Evolutionary conservation across 2,888 invertebrate genomes (phyloP).

Genomic region (Latrodectus elegans): DNA sequence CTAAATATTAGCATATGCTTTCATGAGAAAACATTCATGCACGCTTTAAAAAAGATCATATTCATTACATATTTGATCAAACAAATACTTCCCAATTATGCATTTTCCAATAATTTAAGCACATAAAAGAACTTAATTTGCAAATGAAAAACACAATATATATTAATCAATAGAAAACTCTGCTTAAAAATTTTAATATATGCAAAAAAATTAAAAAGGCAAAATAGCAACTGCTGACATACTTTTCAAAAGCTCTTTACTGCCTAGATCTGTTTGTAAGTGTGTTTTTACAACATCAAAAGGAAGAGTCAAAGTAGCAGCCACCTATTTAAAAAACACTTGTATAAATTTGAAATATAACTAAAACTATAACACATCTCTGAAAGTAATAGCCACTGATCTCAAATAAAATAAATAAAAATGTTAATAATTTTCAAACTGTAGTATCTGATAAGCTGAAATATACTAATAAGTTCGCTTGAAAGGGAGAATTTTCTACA

Average conservation of each 20-base stretch:
- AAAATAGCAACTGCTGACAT: neutral
- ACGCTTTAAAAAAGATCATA: too few species aligned
- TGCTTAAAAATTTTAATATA: neutral
- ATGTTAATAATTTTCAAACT: too few species aligned
- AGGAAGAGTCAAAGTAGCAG: slow-evolving; percentile 92
- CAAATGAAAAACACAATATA: neutral
- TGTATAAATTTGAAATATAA: neutral
- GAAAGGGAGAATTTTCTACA: too few species aligned
- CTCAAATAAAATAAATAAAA: too few species aligned
- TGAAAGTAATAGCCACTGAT: neutral
- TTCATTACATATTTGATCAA: too few species aligned
- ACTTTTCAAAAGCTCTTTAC: slow-evolving; percentile 75
- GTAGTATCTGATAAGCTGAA: too few species aligned
- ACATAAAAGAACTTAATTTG: neutral
- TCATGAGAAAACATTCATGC: too few species aligned
- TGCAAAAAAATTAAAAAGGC: neutral
- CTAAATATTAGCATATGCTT: too few species aligned
- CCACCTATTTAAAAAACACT: slow-evolving; percentile 80
- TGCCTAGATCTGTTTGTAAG: slow-evolving; percentile 92
- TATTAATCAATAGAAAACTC: neutral
- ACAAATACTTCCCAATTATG: too few species aligned
- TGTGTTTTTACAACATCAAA: slow-evolving; percentile 99
- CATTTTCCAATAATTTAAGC: too few species aligned
- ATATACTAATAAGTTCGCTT: too few species aligned
- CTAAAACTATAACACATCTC: neutral